These are phyloP conservation scores for Isoperla grammatica DNA, from an alignment of 2,888 invertebrate species.

Conservation along the genomic window DNA sequence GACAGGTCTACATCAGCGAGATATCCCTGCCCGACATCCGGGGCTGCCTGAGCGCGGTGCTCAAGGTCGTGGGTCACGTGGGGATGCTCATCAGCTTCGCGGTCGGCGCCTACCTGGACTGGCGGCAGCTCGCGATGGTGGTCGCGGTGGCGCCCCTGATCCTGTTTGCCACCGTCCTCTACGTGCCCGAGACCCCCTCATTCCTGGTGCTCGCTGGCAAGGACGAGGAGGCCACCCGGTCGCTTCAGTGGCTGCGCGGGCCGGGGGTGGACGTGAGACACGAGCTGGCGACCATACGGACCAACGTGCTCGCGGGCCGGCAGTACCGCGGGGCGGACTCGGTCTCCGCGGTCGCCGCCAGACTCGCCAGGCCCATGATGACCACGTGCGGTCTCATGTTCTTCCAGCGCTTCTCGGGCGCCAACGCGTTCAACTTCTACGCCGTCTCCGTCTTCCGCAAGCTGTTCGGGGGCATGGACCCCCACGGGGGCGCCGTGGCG, in stretches of 20 bases:
- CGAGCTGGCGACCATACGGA: slow-evolving; percentile 65
- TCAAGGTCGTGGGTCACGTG: slow-evolving; percentile 79
- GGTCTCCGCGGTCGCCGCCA: slow-evolving; percentile 41
- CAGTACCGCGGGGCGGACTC: slow-evolving; percentile 42
- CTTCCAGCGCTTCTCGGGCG: slow-evolving; percentile 75
- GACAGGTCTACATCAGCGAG: slow-evolving; percentile 85
- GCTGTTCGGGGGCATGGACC: slow-evolving; percentile 75
- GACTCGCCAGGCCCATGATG: slow-evolving; percentile 63
- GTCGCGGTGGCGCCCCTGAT: slow-evolving; percentile 73
- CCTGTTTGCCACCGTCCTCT: slow-evolving; percentile 59
- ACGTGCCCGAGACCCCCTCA: slow-evolving; percentile 86
- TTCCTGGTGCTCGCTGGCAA: slow-evolving; percentile 71
- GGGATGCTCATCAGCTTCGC: slow-evolving; percentile 80
- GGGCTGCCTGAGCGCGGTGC: slow-evolving; percentile 78
- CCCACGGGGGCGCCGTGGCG: slow-evolving; percentile 77
- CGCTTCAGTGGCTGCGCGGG: slow-evolving; percentile 78
- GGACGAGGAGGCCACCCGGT: slow-evolving; percentile 63
- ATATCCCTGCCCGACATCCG: slow-evolving; percentile 81
- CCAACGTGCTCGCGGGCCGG: slow-evolving; percentile 50
- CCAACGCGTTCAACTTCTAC: slow-evolving; percentile 79
- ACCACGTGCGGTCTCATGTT: slow-evolving; percentile 85
- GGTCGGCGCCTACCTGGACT: slow-evolving; percentile 75
- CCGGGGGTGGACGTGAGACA: slow-evolving; percentile 69
- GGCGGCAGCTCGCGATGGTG: slow-evolving; percentile 77
- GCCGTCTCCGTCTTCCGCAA: slow-evolving; percentile 81